These are phyloP conservation scores for Piscicola geometra DNA, from an alignment of 2,888 invertebrate species.

Conservation along the genomic window DNA sequence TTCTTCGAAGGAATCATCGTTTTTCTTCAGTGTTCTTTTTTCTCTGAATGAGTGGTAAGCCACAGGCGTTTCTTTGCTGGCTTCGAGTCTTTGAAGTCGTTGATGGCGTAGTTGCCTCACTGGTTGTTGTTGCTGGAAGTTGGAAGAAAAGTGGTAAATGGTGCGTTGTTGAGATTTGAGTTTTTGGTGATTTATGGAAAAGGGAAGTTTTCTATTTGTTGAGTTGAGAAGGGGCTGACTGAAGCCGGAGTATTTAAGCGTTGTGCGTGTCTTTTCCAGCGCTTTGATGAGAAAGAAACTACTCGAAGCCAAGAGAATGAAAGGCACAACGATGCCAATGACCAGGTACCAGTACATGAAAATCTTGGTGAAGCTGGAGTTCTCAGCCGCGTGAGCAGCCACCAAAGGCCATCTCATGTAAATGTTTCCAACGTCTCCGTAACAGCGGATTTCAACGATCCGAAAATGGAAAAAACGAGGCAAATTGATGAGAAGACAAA, in stretches of 20 bases:
- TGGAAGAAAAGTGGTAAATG: constrained; percentile 5
- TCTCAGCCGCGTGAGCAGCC: constrained; percentile 15
- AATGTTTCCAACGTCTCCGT: constrained; percentile 11
- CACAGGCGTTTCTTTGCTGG: background rate
- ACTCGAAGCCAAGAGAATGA: constrained; percentile 49
- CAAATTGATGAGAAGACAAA: constrained; percentile 40
- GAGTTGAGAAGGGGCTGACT: background rate
- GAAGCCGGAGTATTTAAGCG: constrained; percentile 33
- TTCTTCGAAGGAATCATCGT: background rate
- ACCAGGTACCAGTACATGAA: constrained; percentile 48
- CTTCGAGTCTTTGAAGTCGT: background rate
- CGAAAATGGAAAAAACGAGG: constrained; percentile 39
- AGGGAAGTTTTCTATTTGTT: background rate
- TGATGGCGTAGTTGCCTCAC: background rate
- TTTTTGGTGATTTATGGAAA: background rate
- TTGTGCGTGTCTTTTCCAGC: constrained; percentile 34
- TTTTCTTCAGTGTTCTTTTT: background rate
- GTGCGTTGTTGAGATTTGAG: background rate
- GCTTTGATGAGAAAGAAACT: constrained; percentile 50
- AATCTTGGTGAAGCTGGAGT: constrained; percentile 29
- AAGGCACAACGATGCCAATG: constrained; percentile 50
- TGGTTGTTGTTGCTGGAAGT: constrained; percentile 13
- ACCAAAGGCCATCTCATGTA: constrained; percentile 36
- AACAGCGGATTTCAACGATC: constrained; percentile 34
- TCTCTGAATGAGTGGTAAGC: no score